Percentiles rank a stretch among this genome's conserved stretches.
Conservation (phyloP, 2,113 vertebrate species). For the Silurus glanis region DNA sequence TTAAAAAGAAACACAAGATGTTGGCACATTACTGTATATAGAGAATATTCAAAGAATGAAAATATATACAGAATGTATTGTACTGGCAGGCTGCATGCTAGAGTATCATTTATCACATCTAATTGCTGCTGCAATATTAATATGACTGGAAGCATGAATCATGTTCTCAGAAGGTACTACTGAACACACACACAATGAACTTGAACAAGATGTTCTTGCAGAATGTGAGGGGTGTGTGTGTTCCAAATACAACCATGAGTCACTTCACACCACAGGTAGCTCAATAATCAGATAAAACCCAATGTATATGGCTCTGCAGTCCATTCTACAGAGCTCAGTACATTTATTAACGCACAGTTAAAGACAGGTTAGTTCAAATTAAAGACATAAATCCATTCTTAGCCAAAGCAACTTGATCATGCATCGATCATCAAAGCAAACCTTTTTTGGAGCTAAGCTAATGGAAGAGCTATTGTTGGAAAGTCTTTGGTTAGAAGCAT, state of each 20-base stretch:
- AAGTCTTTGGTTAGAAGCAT: background rate
- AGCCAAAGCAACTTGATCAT: background rate
- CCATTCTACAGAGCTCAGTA: constrained; percentile 10
- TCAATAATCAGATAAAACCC: background rate
- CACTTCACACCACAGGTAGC: background rate
- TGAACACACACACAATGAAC: constrained; percentile 1
- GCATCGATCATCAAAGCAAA: background rate
- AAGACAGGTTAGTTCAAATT: background rate
- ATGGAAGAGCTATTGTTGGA: background rate
- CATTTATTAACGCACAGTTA: background rate
- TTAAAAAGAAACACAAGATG: background rate
- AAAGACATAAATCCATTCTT: background rate
- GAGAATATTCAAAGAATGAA: background rate
- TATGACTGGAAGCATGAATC: constrained; percentile 16
- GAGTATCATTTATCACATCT: constrained; percentile 6
- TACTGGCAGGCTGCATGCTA: background rate
- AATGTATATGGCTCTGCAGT: background rate
- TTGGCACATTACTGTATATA: background rate
- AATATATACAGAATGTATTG: background rate
- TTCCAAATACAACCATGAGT: background rate
- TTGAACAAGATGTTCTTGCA: background rate
- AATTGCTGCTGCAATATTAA: constrained; percentile 20
- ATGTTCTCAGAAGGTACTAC: background rate
- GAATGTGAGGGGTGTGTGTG: background rate
- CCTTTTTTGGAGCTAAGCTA: background rate